Conservation (phyloP, 2,797 vertebrate species). For the Aselliscus stoliczkanus region DNA sequence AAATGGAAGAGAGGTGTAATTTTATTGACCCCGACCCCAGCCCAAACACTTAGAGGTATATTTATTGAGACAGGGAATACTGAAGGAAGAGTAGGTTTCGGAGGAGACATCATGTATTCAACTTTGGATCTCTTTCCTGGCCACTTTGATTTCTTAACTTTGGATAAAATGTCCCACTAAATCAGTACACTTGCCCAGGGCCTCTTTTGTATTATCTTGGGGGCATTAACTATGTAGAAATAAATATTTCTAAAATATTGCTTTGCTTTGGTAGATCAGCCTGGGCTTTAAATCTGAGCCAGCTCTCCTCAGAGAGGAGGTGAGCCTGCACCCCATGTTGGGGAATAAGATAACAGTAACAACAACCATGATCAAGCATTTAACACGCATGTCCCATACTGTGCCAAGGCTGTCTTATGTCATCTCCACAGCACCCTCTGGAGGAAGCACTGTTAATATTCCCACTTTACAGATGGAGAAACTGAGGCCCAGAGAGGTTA, state of each 20-base stretch:
- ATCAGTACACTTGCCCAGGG: background rate
- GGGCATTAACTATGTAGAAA: background rate
- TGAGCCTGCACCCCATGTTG: background rate
- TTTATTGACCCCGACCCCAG: background rate
- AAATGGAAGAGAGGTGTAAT: background rate
- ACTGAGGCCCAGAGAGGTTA: background rate
- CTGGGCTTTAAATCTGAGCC: background rate
- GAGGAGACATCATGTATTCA: background rate
- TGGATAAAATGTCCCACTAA: background rate
- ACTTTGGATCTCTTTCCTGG: background rate
- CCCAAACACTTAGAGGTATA: background rate
- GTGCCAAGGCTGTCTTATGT: background rate
- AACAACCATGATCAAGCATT: background rate
- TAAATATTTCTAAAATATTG: background rate
- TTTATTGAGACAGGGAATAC: background rate
- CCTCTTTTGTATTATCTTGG: background rate
- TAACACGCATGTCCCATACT: fast-evolving
- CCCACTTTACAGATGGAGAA: background rate
- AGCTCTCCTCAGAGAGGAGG: background rate
- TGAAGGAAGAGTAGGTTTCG: background rate
- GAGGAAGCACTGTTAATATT: background rate
- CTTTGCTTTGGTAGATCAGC: background rate
- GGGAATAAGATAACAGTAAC: background rate
- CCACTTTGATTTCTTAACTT: background rate
- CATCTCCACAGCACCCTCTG: background rate